A percentile compares a stretch with the other conserved stretches of the same genome.
Conservation (phyloP, 2,888 invertebrate genomes). For the Baccha elongata region DNA sequence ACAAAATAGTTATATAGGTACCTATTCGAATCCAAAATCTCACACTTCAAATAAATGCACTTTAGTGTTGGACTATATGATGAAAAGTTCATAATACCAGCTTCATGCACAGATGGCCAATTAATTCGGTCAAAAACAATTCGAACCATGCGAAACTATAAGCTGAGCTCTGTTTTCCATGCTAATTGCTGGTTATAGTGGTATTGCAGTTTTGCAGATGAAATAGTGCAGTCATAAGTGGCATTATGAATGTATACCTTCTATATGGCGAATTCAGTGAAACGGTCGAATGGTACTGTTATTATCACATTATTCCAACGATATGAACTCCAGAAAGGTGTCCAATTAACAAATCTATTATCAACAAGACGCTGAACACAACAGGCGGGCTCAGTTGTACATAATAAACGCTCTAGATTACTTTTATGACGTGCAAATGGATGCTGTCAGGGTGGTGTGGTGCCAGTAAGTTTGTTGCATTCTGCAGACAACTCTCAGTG, state of each 20-base stretch:
- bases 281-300: constrained; percentile 38
- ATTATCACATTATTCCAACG: constrained; percentile 58
- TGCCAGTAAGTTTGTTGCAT: constrained; percentile 3
- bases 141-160: not conserved
- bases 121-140: constrained; percentile 35
- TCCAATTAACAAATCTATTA: constrained; percentile 68
- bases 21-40: constrained; percentile 15
- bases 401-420: constrained; percentile 59
- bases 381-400: constrained; percentile 9
- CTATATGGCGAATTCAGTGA: not conserved
- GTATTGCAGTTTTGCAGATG: no score
- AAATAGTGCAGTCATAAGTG: constrained; percentile 33
- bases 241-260: not conserved
- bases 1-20: not conserved
- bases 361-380: constrained; percentile 56
- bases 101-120: constrained; percentile 41
- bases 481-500: constrained; percentile 11
- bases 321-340: constrained; percentile 25
- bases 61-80: not conserved
- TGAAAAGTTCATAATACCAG: constrained; percentile 20
- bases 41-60: not conserved
- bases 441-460: constrained; percentile 42
- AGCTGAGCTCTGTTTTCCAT: not conserved
- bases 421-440: constrained; percentile 69
- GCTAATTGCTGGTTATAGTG: constrained; percentile 39